phyloP scores from a whole-genome alignment of 2,113 vertebrate genomes.

The Syngnathus scovelli region DNA sequence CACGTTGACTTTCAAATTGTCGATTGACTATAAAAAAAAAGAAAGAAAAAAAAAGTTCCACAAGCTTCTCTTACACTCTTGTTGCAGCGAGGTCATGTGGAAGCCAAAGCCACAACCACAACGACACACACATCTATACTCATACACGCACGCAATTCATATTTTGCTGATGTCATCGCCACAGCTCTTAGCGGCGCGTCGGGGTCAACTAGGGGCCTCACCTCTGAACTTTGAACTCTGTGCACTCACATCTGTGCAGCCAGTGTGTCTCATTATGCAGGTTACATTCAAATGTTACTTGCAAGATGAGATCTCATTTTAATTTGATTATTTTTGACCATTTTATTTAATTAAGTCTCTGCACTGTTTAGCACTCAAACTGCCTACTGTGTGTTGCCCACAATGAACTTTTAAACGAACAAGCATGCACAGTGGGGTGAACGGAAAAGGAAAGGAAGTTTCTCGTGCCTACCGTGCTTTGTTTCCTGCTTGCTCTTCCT shows the following conservation, averaged over 20 bases:
- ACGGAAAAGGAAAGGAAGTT: constrained; percentile 42
- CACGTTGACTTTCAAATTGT: constrained; percentile 57
- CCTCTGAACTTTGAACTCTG: constrained; percentile 52
- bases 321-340: neutral
- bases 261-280: constrained; percentile 2
- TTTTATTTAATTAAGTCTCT: constrained; percentile 19
- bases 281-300: neutral
- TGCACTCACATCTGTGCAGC: constrained; percentile 40
- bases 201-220: constrained; percentile 52
- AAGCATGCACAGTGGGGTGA: constrained; percentile 40
- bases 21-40: constrained; percentile 47
- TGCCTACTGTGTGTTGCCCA: constrained; percentile 39
- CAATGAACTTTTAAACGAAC: constrained; percentile 53
- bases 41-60: constrained; percentile 55
- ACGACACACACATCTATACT: constrained; percentile 43
- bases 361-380: constrained; percentile 41
- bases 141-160: constrained; percentile 47
- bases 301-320: neutral
- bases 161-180: constrained; percentile 61
- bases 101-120: constrained; percentile 63
- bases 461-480: constrained; percentile 60
- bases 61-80: constrained; percentile 52
- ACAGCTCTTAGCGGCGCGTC: constrained; percentile 38
- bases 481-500: constrained; percentile 59
- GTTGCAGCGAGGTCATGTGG: constrained; percentile 49